phyloP scores from a whole-genome alignment of 2,797 vertebrate genomes.

The Hipposideros larvatus region DNA sequence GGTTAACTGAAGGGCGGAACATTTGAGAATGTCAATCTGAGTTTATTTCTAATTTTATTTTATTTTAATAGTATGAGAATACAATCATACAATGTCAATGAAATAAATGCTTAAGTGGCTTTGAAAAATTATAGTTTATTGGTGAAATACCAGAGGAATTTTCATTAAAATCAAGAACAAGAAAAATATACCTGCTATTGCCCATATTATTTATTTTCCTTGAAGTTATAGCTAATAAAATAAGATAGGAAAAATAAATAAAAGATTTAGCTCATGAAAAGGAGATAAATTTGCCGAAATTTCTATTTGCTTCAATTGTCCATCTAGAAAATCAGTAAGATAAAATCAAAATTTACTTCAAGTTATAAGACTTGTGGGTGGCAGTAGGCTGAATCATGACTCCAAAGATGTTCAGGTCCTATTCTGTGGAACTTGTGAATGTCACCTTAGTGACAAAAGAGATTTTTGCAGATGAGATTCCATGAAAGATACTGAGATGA shows the following conservation, averaged over 20 bases:
- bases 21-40: neutral
- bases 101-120: neutral
- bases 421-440: neutral
- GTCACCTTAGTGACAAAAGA: neutral
- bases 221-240: neutral
- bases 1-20: neutral
- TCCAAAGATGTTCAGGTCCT: neutral
- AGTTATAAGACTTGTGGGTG: neutral
- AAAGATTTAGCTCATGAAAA: neutral
- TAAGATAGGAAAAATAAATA: neutral
- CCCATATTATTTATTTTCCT: neutral
- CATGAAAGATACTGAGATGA: neutral
- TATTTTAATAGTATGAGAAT: constrained; percentile 6
- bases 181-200: neutral
- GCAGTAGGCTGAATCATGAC: neutral
- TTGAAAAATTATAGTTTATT: neutral
- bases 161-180: constrained; percentile 31
- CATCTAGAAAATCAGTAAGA: neutral
- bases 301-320: neutral
- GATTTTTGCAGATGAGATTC: neutral
- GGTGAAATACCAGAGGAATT: neutral
- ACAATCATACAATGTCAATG: neutral
- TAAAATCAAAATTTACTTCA: neutral
- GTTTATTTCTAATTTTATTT: constrained; percentile 15
- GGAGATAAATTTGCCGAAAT: neutral